A percentile compares a stretch with the other conserved stretches of the same genome.
Evolutionary conservation across 1,140 invertebrate species (phyloP).

Genomic region (Potamilus streckersoni): DNA sequence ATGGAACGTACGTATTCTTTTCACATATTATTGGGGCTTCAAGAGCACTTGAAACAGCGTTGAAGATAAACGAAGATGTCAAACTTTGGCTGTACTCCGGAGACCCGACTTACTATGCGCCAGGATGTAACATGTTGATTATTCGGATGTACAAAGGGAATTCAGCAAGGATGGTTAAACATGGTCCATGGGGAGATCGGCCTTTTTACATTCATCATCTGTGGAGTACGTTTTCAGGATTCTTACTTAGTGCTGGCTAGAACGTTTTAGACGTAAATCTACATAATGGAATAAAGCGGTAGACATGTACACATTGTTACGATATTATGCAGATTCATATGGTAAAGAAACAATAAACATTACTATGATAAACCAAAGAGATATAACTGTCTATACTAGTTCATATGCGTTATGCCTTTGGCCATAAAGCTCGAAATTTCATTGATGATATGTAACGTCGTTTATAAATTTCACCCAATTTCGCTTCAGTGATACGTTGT

Average conservation of each 20-base stretch:
- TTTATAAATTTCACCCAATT: too few relatives aligned
- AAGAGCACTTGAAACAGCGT: not conserved
- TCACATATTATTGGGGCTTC: not conserved
- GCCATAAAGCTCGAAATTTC: too few relatives aligned
- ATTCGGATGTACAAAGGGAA: not conserved
- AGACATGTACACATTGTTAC: too few relatives aligned
- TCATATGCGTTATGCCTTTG: too few relatives aligned
- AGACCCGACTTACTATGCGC: not conserved
- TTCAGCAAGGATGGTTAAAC: constrained; percentile 9
- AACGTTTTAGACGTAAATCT: too few relatives aligned
- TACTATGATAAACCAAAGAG: too few relatives aligned
- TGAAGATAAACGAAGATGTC: not conserved
- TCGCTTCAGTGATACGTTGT: too few relatives aligned
- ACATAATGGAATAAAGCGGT: too few relatives aligned
- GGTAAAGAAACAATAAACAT: too few relatives aligned
- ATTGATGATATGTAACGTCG: too few relatives aligned
- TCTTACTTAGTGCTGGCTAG: not conserved
- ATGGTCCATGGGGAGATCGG: constrained; percentile 1
- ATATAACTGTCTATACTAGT: too few relatives aligned
- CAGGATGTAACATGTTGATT: constrained; percentile 6
- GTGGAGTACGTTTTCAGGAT: constrained; percentile 9
- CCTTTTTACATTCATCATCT: constrained; percentile 6
- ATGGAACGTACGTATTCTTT: constrained; percentile 7
- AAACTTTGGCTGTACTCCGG: not conserved
- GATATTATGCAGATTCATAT: too few relatives aligned